Conservation (phyloP, 2,113 vertebrate genomes). For the Raja brachyura region DNA sequence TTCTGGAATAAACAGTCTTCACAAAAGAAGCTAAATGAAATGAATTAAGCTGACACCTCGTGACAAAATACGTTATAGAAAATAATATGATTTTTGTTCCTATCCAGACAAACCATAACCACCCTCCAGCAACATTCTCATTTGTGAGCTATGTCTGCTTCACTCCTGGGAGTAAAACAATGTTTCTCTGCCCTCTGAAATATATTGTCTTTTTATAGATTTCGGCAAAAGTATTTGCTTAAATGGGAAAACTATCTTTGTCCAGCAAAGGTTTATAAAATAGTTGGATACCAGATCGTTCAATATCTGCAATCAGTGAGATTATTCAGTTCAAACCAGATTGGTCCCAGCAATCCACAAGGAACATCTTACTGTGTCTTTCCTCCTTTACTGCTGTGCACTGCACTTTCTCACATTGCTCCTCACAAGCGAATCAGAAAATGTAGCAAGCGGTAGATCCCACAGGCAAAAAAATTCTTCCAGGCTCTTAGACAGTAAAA, state of each 20-base stretch:
- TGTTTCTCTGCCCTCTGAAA: neutral
- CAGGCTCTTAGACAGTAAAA: neutral
- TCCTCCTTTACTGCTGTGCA: neutral
- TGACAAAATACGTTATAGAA: neutral
- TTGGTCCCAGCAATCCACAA: neutral
- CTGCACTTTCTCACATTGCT: neutral
- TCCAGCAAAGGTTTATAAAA: neutral
- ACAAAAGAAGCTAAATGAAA: neutral
- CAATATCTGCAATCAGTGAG: neutral
- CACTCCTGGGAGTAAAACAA: neutral
- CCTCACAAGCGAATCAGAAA: neutral
- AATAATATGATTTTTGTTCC: constrained; percentile 6
- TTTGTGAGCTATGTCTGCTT: neutral
- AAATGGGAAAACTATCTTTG: neutral
- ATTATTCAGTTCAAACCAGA: neutral
- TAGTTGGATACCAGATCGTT: neutral
- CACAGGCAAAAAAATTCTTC: neutral
- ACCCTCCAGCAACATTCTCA: constrained; percentile 2
- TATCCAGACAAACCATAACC: neutral
- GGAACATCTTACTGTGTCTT: neutral
- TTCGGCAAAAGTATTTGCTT: constrained; percentile 7
- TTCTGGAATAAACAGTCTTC: neutral
- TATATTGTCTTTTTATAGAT: neutral
- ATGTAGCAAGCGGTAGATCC: neutral
- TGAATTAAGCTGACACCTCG: constrained; percentile 7